Percentiles rank a stretch among this genome's conserved stretches.
phyloP scores from a whole-genome alignment of 1,140 invertebrate genomes.

The Hermetia illucens region DNA sequence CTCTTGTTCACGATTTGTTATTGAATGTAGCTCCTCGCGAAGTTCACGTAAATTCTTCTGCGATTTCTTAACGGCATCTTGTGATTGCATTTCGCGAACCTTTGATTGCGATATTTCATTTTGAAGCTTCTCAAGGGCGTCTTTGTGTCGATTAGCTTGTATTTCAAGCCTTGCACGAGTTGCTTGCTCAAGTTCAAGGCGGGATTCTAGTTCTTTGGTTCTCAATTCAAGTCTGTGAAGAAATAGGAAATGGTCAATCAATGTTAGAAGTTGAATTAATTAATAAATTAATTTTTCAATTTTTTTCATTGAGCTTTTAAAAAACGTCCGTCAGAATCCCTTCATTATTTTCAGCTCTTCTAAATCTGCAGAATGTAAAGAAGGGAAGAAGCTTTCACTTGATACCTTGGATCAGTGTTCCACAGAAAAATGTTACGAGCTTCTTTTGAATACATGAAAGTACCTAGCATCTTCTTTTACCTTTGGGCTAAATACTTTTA shows the following conservation, averaged over 20 bases:
- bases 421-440: too few relatives aligned
- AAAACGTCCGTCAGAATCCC: too few relatives aligned
- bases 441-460: too few relatives aligned
- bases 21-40: constrained; percentile 52
- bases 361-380: too few relatives aligned
- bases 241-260: too few relatives aligned
- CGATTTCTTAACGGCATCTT: constrained; percentile 59
- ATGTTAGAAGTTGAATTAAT: constrained; percentile 9
- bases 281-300: too few relatives aligned
- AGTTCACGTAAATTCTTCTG: constrained; percentile 53
- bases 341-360: too few relatives aligned
- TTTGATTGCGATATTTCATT: constrained; percentile 54
- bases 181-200: constrained; percentile 76
- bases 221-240: constrained; percentile 51
- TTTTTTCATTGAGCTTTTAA: too few relatives aligned
- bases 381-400: too few relatives aligned
- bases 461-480: too few relatives aligned
- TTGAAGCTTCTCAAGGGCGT: constrained; percentile 65
- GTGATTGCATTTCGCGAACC: constrained; percentile 54
- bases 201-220: constrained; percentile 76
- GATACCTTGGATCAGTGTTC: too few relatives aligned
- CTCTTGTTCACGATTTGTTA: constrained; percentile 55
- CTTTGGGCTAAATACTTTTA: too few relatives aligned
- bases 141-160: constrained; percentile 67
- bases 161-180: constrained; percentile 70